Percentiles rank a stretch among this genome's conserved stretches.
These are phyloP conservation scores for Sweltsa coloradensis DNA, from an alignment of 1,140 invertebrate genomes.

Conservation along the genomic window DNA sequence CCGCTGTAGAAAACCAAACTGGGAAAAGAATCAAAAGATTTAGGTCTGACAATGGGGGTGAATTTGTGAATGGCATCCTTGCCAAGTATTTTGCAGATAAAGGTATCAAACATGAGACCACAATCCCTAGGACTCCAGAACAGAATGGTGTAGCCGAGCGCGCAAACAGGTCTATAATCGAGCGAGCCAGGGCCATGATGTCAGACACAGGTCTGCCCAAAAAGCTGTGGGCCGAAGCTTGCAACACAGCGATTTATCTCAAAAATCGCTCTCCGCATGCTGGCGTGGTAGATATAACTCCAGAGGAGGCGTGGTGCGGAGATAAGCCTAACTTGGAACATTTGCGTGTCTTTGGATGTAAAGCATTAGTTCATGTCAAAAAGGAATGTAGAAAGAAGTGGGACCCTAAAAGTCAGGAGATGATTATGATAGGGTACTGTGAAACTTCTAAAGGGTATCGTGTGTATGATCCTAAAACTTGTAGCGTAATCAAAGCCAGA, in stretches of 20 bases:
- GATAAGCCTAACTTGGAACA: constrained; percentile 18
- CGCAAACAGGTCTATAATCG: constrained; percentile 21
- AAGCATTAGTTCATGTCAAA: constrained; percentile 20
- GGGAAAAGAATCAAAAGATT: constrained; percentile 22
- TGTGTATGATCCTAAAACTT: constrained; percentile 13
- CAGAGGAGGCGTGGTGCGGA: constrained; percentile 20
- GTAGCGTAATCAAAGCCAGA: too few species aligned
- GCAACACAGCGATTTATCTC: constrained; percentile 22
- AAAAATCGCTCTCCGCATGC: constrained; percentile 23
- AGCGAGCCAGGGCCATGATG: constrained; percentile 20
- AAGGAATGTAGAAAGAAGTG: constrained; percentile 17
- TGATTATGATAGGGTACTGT: constrained; percentile 21
- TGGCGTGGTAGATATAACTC: constrained; percentile 16
- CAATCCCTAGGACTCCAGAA: constrained; percentile 22
- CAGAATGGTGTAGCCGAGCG: constrained; percentile 25
- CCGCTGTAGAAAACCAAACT: constrained; percentile 24
- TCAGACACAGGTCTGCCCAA: constrained; percentile 15
- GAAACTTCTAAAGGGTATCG: constrained; percentile 12
- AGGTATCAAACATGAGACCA: constrained; percentile 20
- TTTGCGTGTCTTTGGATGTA: constrained; percentile 21
- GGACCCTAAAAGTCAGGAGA: constrained; percentile 17
- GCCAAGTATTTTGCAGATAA: constrained; percentile 9
- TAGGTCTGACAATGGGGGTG: constrained; percentile 30
- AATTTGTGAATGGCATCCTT: constrained; percentile 27
- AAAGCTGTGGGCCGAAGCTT: constrained; percentile 28